Evolutionary conservation across 2,797 vertebrate genomes (phyloP).

Genomic region (Smutsia gigantea): DNA sequence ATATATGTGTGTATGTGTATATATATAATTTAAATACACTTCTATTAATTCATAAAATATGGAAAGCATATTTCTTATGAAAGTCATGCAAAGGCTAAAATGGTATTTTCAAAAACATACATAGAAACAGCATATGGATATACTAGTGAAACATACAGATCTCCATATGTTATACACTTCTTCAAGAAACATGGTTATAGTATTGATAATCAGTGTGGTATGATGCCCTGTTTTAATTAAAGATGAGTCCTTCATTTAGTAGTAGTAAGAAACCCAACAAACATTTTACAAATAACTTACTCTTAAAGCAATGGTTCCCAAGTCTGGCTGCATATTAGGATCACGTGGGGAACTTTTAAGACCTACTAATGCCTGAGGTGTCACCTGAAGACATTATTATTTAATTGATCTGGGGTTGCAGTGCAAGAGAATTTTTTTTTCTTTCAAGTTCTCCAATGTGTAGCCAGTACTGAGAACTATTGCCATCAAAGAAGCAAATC

Average conservation of each 20-base stretch:
- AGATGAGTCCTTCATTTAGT: conserved; percentile 56
- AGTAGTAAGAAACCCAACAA: conserved; percentile 31
- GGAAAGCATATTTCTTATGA: conserved; percentile 60
- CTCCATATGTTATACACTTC: conserved; percentile 82
- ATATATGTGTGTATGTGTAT: not conserved
- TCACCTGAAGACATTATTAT: not conserved
- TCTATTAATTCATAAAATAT: conserved; percentile 39
- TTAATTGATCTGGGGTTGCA: not conserved
- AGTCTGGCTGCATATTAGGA: not conserved
- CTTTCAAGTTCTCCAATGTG: not conserved
- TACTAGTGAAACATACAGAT: conserved; percentile 81
- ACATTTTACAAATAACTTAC: not conserved
- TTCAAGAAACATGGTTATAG: conserved; percentile 73
- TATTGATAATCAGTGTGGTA: conserved; percentile 72
- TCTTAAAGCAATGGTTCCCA: not conserved
- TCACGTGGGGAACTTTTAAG: not conserved
- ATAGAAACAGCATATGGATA: conserved; percentile 82
- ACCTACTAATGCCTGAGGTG: not conserved
- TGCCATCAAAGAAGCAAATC: conserved; percentile 19
- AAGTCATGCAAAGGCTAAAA: conserved; percentile 71
- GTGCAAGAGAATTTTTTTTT: not conserved
- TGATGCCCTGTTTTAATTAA: conserved; percentile 69
- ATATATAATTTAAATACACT: not conserved
- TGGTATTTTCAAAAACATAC: conserved; percentile 79
- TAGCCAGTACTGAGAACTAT: not conserved